Evolutionary conservation across 2,797 vertebrate genomes (phyloP), one percentile per base, ranked within the genome.

Genomic region (Darevskia mixta): DNA sequence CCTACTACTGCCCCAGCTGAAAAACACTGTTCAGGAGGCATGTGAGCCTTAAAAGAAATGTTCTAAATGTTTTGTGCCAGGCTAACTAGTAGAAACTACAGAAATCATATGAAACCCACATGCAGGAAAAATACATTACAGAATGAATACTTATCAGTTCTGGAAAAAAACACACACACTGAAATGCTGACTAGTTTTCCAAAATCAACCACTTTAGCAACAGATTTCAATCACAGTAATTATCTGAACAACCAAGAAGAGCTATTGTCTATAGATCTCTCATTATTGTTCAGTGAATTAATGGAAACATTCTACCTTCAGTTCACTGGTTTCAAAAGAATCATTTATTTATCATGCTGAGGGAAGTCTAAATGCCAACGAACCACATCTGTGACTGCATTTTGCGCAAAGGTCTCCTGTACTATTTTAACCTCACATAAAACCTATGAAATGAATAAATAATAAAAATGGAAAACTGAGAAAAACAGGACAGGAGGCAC

Each of bases 361-460:
- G 29, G 83, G 25, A 9, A 55, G 61, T 43, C 32, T 79, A 91
- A 87, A 81, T 87, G 90, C 29, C 83, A 71, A 35, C 29, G 25
- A 76, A 77, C 55, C n/a, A 17, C 18, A 29, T 67, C 35, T 45
- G 29, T 32, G 66, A 32, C 10, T 25, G 5, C 58, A 66, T 15
- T 55, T 41, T 72, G 79, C 8, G 27, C 49, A 41, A 72, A 87
- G 32, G 32, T n/a, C 9, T 43, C 25, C 15, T 49, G 20, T 73
- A 29, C 35, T 76, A 58, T 58, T 61, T 72, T 71, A 81, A 25
- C 4, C 67, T 25, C 41, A 72, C 23, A 25, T 29, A 77, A 79
- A 69, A 79, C 35, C 38, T 58, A 27, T 61, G 32, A 76, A 76
- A 85, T n/a, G 29, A 64, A 76, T 64, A 5, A 78, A 67, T 84